These are phyloP conservation scores for Eupithecia insigniata DNA, from an alignment of 2,888 invertebrate genomes.

Conservation along the genomic window DNA sequence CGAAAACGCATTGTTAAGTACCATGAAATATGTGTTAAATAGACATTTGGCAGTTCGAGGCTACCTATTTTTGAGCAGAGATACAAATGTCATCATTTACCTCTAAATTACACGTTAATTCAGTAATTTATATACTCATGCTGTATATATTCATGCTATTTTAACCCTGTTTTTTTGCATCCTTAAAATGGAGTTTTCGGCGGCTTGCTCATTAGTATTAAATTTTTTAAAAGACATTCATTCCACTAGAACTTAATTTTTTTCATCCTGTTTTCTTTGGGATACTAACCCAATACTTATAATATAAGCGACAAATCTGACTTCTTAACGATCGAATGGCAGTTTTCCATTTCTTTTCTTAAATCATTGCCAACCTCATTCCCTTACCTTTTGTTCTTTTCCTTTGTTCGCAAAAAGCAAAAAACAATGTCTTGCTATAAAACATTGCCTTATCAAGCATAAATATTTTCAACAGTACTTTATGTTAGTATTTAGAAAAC, in stretches of 20 bases:
- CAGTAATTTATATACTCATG: background rate
- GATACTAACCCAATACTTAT: too few relatives aligned
- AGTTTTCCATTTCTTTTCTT: background rate
- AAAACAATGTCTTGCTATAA: conserved; percentile 1
- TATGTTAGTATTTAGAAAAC: conserved; percentile 22
- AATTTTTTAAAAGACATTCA: background rate
- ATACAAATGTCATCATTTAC: background rate
- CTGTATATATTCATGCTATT: background rate
- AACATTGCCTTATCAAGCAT: conserved; percentile 13
- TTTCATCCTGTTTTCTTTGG: too few relatives aligned
- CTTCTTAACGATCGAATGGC: background rate
- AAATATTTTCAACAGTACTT: conserved; percentile 18
- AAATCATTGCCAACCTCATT: background rate
- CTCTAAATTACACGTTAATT: background rate
- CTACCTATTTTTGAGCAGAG: background rate
- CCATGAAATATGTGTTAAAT: conserved; percentile 9
- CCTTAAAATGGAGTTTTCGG: background rate
- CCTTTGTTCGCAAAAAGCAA: background rate
- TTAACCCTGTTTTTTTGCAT: background rate
- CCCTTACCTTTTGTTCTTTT: background rate
- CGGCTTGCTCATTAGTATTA: background rate
- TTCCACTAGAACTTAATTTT: too few relatives aligned
- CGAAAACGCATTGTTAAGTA: background rate
- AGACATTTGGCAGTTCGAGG: conserved; percentile 2
- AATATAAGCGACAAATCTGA: background rate